Percentiles rank a stretch among this genome's conserved stretches.
phyloP scores from a whole-genome alignment of 2,113 vertebrate genomes.

The Uria aalge region DNA sequence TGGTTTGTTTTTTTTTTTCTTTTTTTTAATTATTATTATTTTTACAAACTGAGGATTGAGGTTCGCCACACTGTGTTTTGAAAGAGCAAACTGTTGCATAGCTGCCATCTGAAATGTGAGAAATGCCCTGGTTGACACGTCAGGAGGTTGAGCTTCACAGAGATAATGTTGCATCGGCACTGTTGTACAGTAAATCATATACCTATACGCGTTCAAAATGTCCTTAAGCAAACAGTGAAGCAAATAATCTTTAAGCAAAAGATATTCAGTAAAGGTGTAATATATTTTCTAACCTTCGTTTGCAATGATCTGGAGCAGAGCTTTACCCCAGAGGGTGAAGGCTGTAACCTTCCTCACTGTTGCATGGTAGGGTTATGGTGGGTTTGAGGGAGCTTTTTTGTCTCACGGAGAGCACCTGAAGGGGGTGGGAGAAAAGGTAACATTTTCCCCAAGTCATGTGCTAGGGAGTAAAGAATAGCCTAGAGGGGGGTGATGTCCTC shows the following conservation, averaged over 20 bases:
- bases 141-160: not conserved
- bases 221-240: not conserved
- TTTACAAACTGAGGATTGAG: not conserved
- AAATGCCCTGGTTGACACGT: conserved; percentile 18
- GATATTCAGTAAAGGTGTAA: not conserved
- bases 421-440: not conserved
- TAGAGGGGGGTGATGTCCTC: not conserved
- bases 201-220: not conserved
- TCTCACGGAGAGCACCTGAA: not conserved
- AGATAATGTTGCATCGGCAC: not conserved
- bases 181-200: not conserved
- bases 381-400: not conserved
- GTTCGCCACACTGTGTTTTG: not conserved
- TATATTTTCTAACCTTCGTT: not conserved
- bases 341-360: not conserved
- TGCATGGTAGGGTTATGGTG: not conserved
- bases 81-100: not conserved
- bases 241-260: not conserved
- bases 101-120: conserved; percentile 30
- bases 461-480: not conserved
- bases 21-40: not conserved
- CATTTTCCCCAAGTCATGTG: not conserved
- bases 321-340: not conserved
- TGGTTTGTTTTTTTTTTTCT: not conserved
- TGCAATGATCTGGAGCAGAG: not conserved